phyloP scores from a whole-genome alignment of 2,888 invertebrate species.

The Nudaria mundana region DNA sequence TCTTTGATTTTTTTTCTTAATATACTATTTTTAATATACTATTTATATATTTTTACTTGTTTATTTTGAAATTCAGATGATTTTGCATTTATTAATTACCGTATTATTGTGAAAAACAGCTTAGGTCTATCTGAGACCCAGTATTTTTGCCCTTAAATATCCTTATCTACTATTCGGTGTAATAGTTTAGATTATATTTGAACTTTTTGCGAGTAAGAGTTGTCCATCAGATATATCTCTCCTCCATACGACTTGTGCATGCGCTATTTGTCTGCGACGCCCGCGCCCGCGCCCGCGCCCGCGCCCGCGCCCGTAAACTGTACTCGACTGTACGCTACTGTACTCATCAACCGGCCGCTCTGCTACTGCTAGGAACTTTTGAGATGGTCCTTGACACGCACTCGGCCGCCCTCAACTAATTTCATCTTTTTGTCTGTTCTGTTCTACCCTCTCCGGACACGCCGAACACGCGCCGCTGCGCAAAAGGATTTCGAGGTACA shows the following conservation, averaged over 20 bases:
- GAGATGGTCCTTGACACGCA: conserved; percentile 92
- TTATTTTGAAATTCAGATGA: conserved; percentile 47
- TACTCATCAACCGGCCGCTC: conserved; percentile 31
- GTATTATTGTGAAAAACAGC: conserved; percentile 56
- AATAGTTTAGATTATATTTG: conserved; percentile 63
- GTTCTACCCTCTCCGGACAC: conserved; percentile 85
- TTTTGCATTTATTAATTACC: conserved; percentile 52
- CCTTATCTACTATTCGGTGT: conserved; percentile 71
- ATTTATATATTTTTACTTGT: conserved; percentile 45
- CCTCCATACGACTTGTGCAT: conserved; percentile 61
- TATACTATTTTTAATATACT: conserved; percentile 38
- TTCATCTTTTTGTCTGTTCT: conserved; percentile 85
- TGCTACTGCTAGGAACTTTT: conserved; percentile 92
- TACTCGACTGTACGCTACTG: conserved; percentile 16
- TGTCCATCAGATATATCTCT: conserved; percentile 56
- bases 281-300: conserved; percentile 25
- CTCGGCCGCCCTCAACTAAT: conserved; percentile 82
- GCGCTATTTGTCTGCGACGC: conserved; percentile 65
- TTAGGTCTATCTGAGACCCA: conserved; percentile 55
- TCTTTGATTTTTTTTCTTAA: conserved; percentile 47
- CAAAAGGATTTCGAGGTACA: conserved; percentile 93
- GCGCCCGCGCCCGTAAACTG: conserved; percentile 15
- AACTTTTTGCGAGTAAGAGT: conserved; percentile 62
- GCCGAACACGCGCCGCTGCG: conserved; percentile 85
- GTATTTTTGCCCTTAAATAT: conserved; percentile 57